Evolutionary conservation across 2,113 vertebrate genomes (phyloP).

Genomic region (Cryptomyrus ogoouensis): DNA sequence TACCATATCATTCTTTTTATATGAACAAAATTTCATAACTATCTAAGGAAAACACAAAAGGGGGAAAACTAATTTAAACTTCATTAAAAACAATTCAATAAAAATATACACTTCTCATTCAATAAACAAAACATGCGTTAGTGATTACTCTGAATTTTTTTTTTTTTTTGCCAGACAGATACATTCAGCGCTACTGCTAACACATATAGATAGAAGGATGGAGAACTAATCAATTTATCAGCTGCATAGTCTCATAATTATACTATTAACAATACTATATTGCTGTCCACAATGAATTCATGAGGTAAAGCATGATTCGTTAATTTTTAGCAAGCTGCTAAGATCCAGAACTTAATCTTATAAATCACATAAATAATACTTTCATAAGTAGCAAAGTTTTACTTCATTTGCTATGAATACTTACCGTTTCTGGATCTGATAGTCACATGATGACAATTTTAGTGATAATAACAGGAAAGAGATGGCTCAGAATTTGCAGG

Average conservation of each 20-base stretch:
- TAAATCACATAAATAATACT: neutral
- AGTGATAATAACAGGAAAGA: neutral
- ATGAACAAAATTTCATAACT: neutral
- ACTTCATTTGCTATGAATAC: neutral
- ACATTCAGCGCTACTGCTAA: neutral
- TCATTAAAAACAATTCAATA: constrained; percentile 1
- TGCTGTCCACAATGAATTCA: neutral
- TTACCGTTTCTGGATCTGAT: neutral
- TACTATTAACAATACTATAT: neutral
- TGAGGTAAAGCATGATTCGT: neutral
- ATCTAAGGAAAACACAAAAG: neutral
- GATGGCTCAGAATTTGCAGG: neutral
- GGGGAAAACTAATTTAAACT: neutral
- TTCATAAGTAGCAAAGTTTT: neutral
- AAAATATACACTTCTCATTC: neutral
- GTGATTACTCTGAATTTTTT: neutral
- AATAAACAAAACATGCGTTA: neutral
- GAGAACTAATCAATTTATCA: neutral
- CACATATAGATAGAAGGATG: neutral
- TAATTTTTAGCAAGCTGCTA: neutral
- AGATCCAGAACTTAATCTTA: neutral
- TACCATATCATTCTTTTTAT: neutral
- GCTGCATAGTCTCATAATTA: neutral
- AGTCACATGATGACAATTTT: neutral
- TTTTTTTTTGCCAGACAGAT: neutral